These are phyloP conservation scores for Eupithecia pulchellata DNA, from an alignment of 2,888 invertebrate genomes.

Conservation along the genomic window DNA sequence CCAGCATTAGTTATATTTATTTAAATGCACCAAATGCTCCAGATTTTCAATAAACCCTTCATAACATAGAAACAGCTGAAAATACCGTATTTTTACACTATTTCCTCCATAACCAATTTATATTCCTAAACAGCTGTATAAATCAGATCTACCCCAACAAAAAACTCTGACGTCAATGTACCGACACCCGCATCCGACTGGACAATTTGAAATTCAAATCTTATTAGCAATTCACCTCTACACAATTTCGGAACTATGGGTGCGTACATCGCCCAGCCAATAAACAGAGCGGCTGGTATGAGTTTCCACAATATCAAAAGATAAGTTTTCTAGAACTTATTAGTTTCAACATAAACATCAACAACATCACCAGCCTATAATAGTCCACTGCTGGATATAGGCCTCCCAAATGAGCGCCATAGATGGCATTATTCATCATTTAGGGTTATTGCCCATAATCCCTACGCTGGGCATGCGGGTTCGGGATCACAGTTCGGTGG, in stretches of 20 bases:
- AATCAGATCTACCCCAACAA: slow-evolving; percentile 43
- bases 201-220: slow-evolving; percentile 48
- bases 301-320: background rate
- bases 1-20: too few relatives aligned
- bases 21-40: background rate
- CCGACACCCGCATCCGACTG: slow-evolving; percentile 39
- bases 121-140: slow-evolving; percentile 25
- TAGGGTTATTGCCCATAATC: too few relatives aligned
- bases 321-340: background rate
- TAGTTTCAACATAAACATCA: too few relatives aligned
- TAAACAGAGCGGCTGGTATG: slow-evolving; percentile 17
- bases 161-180: slow-evolving; percentile 46
- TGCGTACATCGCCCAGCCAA: slow-evolving; percentile 36
- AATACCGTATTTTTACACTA: slow-evolving; percentile 4
- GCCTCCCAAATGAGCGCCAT: too few relatives aligned
- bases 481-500: too few relatives aligned
- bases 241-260: slow-evolving; percentile 35
- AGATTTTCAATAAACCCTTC: background rate
- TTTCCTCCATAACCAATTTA: slow-evolving; percentile 10
- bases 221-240: slow-evolving; percentile 43
- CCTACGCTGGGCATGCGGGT: too few relatives aligned
- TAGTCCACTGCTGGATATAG: too few relatives aligned
- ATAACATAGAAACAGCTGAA: background rate
- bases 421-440: too few relatives aligned
- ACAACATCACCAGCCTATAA: too few relatives aligned